Percentiles rank a stretch among this genome's conserved stretches.
These are phyloP conservation scores for Ibycter americanus DNA, from an alignment of 2,797 vertebrate species.

Conservation along the genomic window DNA sequence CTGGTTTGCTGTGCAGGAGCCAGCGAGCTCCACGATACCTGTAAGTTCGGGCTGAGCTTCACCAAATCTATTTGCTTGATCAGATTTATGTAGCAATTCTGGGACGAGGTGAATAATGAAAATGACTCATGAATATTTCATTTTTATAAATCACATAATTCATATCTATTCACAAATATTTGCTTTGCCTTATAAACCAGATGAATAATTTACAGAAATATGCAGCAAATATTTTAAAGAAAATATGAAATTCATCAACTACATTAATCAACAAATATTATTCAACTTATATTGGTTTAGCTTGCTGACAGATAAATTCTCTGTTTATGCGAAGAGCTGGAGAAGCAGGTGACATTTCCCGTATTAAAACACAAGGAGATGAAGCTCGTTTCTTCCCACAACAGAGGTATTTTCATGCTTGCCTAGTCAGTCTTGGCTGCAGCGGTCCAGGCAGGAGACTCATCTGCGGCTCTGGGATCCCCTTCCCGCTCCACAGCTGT, in stretches of 20 bases:
- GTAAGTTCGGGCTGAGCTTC: background rate
- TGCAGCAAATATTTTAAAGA: constrained; percentile 55
- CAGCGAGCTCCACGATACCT: rapidly evolving
- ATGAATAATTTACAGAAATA: constrained; percentile 66
- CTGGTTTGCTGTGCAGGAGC: rapidly evolving
- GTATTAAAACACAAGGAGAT: background rate
- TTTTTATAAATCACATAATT: constrained; percentile 63
- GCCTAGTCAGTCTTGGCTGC: background rate
- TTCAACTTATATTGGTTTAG: constrained; percentile 48
- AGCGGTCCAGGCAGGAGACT: background rate
- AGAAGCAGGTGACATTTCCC: constrained; percentile 15
- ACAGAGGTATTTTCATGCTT: background rate
- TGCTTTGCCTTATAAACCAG: constrained; percentile 58
- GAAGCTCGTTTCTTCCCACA: background rate
- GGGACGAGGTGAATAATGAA: constrained; percentile 64
- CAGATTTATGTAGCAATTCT: constrained; percentile 61
- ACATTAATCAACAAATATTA: constrained; percentile 67
- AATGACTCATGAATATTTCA: constrained; percentile 68
- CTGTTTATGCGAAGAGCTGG: constrained; percentile 26
- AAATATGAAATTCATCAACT: constrained; percentile 56
- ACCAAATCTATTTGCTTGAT: constrained; percentile 33
- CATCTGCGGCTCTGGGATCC: rapidly evolving
- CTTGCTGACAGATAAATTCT: constrained; percentile 42
- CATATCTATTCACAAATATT: constrained; percentile 69
- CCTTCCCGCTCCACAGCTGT: rapidly evolving